Conservation (phyloP, 2,113 vertebrate species). For the Silurus asotus region DNA sequence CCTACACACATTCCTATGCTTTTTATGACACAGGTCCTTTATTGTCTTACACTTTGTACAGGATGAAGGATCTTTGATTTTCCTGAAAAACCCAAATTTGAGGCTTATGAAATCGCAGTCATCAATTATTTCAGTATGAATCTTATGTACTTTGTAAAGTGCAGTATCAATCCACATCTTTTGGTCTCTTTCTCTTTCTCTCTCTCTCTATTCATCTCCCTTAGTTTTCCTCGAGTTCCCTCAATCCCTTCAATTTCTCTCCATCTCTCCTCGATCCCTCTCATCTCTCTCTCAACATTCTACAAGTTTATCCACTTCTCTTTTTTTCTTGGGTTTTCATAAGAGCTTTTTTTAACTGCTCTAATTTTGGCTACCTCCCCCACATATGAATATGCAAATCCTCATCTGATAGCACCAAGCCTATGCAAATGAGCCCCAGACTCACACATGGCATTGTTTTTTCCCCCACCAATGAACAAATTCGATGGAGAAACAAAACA, state of each 20-base stretch:
- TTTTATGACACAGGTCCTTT: neutral
- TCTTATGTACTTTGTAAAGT: neutral
- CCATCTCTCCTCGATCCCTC: neutral
- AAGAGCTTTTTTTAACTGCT: constrained; percentile 13
- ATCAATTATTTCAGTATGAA: neutral
- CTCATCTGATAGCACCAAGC: constrained; percentile 41
- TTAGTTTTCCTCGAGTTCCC: no score
- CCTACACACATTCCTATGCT: neutral
- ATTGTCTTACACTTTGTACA: neutral
- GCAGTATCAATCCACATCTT: neutral
- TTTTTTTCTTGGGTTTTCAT: neutral
- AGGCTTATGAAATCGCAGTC: neutral
- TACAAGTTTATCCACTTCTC: neutral
- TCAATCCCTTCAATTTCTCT: neutral
- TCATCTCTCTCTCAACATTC: neutral
- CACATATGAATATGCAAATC: constrained; percentile 51
- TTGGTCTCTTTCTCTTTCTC: neutral
- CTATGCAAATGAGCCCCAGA: constrained; percentile 41
- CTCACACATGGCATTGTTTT: constrained; percentile 43
- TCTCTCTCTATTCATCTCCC: neutral
- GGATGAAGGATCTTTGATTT: neutral
- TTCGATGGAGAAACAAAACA: constrained; percentile 14
- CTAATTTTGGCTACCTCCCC: constrained; percentile 47
- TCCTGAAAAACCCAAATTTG: neutral
- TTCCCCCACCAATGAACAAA: neutral